These are phyloP conservation scores for Musca vetustissima DNA, from an alignment of 1,140 invertebrate genomes.

Conservation along the genomic window DNA sequence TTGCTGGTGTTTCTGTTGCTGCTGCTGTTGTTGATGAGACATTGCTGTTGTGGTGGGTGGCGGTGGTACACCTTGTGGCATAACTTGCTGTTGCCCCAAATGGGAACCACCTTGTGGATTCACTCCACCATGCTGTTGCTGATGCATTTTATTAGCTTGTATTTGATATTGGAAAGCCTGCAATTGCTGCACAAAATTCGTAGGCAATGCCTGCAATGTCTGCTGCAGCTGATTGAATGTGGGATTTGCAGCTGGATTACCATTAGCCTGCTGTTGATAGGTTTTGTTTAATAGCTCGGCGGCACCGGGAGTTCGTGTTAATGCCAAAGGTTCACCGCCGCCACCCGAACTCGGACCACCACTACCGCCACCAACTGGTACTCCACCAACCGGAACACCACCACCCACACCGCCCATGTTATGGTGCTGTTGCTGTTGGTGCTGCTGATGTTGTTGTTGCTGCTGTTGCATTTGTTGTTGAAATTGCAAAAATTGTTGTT, in stretches of 20 bases:
- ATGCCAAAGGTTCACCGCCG: conserved; percentile 29
- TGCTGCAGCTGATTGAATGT: conserved; percentile 28
- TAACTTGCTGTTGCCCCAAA: conserved; percentile 26
- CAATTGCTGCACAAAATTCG: conserved; percentile 33
- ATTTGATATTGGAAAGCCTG: conserved; percentile 32
- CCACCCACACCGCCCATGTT: conserved; percentile 16
- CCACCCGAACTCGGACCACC: conserved; percentile 1
- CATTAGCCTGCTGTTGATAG: conserved; percentile 33
- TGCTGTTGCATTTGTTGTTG: conserved; percentile 33
- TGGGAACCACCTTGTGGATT: conserved; percentile 22
- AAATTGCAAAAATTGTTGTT: conserved; percentile 31
- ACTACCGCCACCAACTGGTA: conserved; percentile 4
- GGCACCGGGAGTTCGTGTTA: conserved; percentile 29
- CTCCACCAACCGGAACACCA: conserved; percentile 22
- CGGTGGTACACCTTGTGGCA: conserved; percentile 12
- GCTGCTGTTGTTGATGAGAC: conserved; percentile 28
- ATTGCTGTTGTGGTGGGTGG: conserved; percentile 19
- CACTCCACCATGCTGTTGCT: conserved; percentile 28
- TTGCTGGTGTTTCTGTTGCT: conserved; percentile 25
- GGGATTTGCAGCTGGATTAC: conserved; percentile 25
- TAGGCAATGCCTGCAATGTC: conserved; percentile 29
- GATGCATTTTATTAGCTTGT: conserved; percentile 29
- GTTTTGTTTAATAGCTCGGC: conserved; percentile 32
- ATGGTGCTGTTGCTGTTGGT: conserved; percentile 28
- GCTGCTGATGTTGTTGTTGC: conserved; percentile 29